Evolutionary conservation across 2,797 vertebrate species (phyloP).

Genomic region (Neostethus bicornis): DNA sequence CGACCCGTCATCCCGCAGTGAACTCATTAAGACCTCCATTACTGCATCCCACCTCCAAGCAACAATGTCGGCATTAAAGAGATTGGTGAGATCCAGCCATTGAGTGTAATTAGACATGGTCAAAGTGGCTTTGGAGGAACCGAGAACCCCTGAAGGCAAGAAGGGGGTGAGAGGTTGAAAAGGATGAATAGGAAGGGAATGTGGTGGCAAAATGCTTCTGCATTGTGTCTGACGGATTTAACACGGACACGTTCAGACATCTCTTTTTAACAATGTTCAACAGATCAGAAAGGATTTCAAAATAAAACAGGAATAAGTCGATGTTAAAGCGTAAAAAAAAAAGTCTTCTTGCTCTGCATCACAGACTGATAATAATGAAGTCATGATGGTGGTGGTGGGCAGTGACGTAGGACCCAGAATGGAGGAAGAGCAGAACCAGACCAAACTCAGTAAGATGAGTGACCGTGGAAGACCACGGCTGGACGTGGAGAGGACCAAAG

Average conservation of each 20-base stretch:
- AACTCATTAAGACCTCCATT: slow-evolving; percentile 42
- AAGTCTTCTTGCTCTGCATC: too few species aligned
- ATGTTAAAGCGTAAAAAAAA: too few species aligned
- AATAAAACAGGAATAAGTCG: slow-evolving; percentile 30
- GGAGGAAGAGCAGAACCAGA: too few species aligned
- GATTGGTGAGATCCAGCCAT: slow-evolving; percentile 80
- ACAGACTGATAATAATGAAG: too few species aligned
- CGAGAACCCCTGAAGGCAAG: slow-evolving; percentile 62
- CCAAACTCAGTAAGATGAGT: too few species aligned
- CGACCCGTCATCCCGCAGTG: too few species aligned
- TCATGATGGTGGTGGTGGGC: too few species aligned
- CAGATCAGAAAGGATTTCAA: slow-evolving; percentile 13
- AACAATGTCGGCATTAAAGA: slow-evolving; percentile 67
- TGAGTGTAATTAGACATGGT: slow-evolving; percentile 85
- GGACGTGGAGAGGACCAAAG: too few species aligned
- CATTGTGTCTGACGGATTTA: slow-evolving; percentile 12
- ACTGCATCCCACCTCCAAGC: slow-evolving; percentile 44
- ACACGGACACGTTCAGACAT: slow-evolving; percentile 5
- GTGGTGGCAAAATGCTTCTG: slow-evolving; percentile 56
- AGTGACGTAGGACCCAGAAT: too few species aligned
- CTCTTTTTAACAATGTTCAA: background rate
- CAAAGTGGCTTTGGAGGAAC: slow-evolving; percentile 80
- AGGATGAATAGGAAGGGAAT: slow-evolving; percentile 46
- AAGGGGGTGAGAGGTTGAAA: too few species aligned
- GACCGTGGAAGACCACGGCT: too few species aligned